Conservation (phyloP, 2,888 invertebrate species). For the Leptopilina syphax region DNA sequence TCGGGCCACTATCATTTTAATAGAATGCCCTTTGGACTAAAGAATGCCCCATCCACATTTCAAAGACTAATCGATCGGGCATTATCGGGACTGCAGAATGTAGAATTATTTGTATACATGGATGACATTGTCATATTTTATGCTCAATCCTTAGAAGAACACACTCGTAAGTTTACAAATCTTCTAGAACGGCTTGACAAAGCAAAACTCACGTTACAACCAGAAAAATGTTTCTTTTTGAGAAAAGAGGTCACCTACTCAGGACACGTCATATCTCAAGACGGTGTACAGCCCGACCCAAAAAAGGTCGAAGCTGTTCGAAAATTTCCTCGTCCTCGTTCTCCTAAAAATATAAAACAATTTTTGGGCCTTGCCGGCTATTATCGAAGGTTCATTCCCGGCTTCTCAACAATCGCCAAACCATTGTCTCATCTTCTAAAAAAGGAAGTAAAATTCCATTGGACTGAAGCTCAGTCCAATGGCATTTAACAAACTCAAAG, state of each 20-base stretch:
- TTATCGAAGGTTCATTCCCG: constrained; percentile 56
- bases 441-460: constrained; percentile 44
- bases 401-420: constrained; percentile 55
- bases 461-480: constrained; percentile 42
- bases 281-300: constrained; percentile 12
- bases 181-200: background rate
- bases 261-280: background rate
- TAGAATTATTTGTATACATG: background rate
- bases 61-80: background rate
- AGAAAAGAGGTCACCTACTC: background rate
- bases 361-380: constrained; percentile 44
- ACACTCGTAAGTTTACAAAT: background rate
- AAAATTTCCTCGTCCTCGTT: constrained; percentile 13
- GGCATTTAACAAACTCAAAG: constrained; percentile 47
- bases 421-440: constrained; percentile 55
- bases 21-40: background rate
- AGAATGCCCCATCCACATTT: background rate
- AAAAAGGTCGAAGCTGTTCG: constrained; percentile 30
- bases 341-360: constrained; percentile 15
- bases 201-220: background rate
- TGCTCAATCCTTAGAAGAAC: background rate
- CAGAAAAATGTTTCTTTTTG: background rate
- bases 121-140: background rate
- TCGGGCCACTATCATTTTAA: background rate
- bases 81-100: background rate